These are phyloP conservation scores for Sphaerodactylus townsendi DNA, from an alignment of 2,113 vertebrate genomes.

Conservation along the genomic window DNA sequence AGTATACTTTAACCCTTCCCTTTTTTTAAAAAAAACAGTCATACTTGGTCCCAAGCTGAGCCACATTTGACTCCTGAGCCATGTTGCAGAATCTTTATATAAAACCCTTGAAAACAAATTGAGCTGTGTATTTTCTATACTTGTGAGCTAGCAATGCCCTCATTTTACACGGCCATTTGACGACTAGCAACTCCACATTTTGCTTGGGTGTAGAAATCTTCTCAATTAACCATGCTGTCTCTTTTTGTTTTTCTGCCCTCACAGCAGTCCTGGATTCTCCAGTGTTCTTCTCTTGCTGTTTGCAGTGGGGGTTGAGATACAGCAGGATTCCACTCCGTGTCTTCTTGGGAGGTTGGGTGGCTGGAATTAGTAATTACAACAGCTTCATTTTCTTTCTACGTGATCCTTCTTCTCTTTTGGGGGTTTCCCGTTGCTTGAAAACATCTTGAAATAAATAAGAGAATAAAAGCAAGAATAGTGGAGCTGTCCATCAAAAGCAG, in stretches of 20 bases:
- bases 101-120: background rate
- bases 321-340: background rate
- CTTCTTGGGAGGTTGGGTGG: background rate
- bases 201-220: background rate
- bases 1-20: too few relatives aligned
- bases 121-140: background rate
- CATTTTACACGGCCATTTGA: background rate
- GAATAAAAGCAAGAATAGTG: background rate
- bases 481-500: constrained; percentile 11
- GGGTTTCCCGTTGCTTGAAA: background rate
- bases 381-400: background rate
- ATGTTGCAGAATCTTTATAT: too few relatives aligned
- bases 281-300: background rate
- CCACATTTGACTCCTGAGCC: too few relatives aligned
- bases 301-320: background rate
- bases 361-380: background rate
- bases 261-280: background rate
- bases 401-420: background rate
- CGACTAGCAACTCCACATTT: background rate
- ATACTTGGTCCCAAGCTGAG: too few relatives aligned
- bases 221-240: background rate
- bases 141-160: background rate
- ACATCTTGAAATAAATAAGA: background rate
- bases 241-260: background rate
- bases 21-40: too few relatives aligned